phyloP scores from a whole-genome alignment of 2,888 invertebrate genomes.

The Leucophenga montana region DNA sequence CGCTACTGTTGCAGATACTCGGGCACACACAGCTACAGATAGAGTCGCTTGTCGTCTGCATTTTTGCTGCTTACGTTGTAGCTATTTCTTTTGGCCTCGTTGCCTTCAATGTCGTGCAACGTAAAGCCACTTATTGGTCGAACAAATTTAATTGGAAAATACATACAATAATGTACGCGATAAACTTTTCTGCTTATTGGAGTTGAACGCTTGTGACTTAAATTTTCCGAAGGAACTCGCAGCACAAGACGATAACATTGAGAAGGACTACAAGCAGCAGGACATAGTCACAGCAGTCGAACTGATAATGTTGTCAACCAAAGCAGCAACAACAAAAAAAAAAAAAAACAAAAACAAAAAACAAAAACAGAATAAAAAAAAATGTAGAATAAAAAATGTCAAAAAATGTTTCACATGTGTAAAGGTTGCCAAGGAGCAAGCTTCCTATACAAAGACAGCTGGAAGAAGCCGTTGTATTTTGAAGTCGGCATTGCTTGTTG shows the following conservation, averaged over 20 bases:
- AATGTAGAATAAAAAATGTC: too few species aligned
- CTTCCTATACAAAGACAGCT: too few species aligned
- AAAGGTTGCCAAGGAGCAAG: too few species aligned
- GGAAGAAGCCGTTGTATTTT: too few species aligned
- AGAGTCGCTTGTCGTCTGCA: neutral
- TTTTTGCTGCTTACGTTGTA: neutral
- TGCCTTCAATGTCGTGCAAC: constrained; percentile 31
- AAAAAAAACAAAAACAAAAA: too few species aligned
- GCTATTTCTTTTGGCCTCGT: neutral
- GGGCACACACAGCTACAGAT: too few species aligned
- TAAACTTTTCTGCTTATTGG: constrained; percentile 20
- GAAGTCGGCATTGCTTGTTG: too few species aligned
- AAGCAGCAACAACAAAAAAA: neutral
- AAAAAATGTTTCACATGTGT: too few species aligned
- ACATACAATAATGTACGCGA: constrained; percentile 8
- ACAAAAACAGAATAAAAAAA: too few species aligned
- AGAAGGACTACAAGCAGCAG: too few species aligned
- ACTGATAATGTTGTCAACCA: constrained; percentile 3
- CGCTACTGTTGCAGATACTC: too few species aligned
- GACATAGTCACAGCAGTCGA: neutral
- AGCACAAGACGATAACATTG: constrained; percentile 22
- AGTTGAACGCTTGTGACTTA: neutral
- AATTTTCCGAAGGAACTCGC: neutral
- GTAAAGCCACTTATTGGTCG: constrained; percentile 58
- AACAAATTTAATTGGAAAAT: constrained; percentile 55